phyloP scores from a whole-genome alignment of 2,888 invertebrate species.

The Anarsia innoxiella region DNA sequence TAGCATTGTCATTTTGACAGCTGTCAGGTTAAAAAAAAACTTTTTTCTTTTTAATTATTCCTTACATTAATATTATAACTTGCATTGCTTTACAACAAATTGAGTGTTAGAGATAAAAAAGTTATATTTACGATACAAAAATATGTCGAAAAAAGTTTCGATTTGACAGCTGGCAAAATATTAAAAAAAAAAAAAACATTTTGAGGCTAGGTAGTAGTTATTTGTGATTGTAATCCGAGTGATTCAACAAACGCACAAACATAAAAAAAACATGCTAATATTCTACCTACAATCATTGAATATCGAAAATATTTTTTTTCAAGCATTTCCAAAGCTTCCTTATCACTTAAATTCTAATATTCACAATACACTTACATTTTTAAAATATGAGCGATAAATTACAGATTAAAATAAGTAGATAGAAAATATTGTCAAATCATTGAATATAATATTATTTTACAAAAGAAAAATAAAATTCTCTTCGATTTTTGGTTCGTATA shows the following conservation, averaged over 20 bases:
- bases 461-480: slow-evolving; percentile 9
- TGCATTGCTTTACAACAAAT: slow-evolving; percentile 16
- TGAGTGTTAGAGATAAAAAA: background rate
- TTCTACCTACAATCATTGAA: slow-evolving; percentile 18
- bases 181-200: slow-evolving; percentile 15
- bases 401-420: slow-evolving; percentile 7
- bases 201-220: too few species aligned
- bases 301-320: slow-evolving; percentile 20
- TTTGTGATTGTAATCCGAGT: slow-evolving; percentile 13
- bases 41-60: too few species aligned
- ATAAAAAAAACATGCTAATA: slow-evolving; percentile 11
- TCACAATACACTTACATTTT: slow-evolving; percentile 4
- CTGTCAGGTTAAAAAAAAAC: too few species aligned
- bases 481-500: slow-evolving; percentile 11
- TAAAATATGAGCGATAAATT: slow-evolving; percentile 8
- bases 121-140: too few species aligned
- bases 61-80: slow-evolving; percentile 31
- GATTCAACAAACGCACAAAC: slow-evolving; percentile 4
- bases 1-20: too few species aligned
- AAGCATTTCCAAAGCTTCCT: slow-evolving; percentile 24
- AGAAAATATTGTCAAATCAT: background rate
- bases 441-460: background rate
- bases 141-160: too few species aligned
- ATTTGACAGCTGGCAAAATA: slow-evolving; percentile 18
- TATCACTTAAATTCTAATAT: slow-evolving; percentile 6